Conservation (phyloP, 2,797 vertebrate species). For the Crenuchus spilurus region DNA sequence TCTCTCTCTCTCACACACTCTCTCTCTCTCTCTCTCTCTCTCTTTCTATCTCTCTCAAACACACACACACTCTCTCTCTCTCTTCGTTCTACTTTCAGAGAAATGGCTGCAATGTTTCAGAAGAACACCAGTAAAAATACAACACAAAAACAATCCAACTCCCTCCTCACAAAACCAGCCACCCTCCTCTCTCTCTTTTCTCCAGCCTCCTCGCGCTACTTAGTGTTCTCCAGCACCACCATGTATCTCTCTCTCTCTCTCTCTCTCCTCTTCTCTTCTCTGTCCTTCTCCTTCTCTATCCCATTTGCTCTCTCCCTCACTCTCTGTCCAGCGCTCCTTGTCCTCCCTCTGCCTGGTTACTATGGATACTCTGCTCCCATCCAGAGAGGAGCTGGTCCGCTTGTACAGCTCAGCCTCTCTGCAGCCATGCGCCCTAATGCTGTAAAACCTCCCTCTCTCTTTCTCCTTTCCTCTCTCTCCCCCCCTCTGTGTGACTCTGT, state of each 20-base stretch:
- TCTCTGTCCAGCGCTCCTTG: conserved; percentile 36
- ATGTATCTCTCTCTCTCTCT: conserved; percentile 24
- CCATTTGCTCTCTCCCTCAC: conserved; percentile 36
- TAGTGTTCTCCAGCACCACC: conserved; percentile 14
- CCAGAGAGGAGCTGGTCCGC: conserved; percentile 48
- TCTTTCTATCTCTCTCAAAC: conserved; percentile 15
- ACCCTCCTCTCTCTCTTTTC: background rate
- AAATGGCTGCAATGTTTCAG: conserved; percentile 20
- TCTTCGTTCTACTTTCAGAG: conserved; percentile 7
- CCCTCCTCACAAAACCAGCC: conserved; percentile 5
- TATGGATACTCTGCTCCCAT: conserved; percentile 64
- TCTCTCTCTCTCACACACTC: conserved; percentile 9
- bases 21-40: conserved; percentile 21
- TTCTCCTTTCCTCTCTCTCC: conserved; percentile 22
- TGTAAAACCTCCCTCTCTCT: conserved; percentile 29
- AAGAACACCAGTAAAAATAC: conserved; percentile 15
- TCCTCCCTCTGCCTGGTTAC: conserved; percentile 59
- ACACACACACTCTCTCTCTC: conserved; percentile 10
- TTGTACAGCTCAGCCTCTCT: conserved; percentile 48
- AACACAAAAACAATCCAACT: background rate
- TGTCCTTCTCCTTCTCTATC: conserved; percentile 37
- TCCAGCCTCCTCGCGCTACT: conserved; percentile 9
- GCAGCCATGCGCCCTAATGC: conserved; percentile 30
- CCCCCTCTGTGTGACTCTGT: conserved; percentile 7
- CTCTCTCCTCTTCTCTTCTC: conserved; percentile 12